phyloP scores from a whole-genome alignment of 2,888 invertebrate genomes.

The Tineola bisselliella region DNA sequence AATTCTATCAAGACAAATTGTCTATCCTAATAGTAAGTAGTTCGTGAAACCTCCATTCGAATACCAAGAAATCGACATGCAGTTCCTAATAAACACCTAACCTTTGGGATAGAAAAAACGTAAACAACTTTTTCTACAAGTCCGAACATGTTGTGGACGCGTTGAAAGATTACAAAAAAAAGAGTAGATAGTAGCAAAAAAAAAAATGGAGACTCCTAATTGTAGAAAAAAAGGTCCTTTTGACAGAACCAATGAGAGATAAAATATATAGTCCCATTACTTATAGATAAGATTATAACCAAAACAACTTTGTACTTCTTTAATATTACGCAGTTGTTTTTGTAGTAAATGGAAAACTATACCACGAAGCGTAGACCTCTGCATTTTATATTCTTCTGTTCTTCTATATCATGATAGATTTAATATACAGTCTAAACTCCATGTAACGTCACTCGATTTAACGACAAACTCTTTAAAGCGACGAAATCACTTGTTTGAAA shows the following conservation, averaged over 20 bases:
- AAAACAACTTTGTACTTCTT: not conserved
- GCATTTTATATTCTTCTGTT: too few species aligned
- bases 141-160: slow-evolving; percentile 17
- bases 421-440: too few species aligned
- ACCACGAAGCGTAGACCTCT: too few species aligned
- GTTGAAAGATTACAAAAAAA: slow-evolving; percentile 12
- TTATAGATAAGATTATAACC: slow-evolving; percentile 17
- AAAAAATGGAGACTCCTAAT: slow-evolving; percentile 15
- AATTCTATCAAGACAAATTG: not conserved
- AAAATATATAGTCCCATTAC: slow-evolving; percentile 18
- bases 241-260: slow-evolving; percentile 19
- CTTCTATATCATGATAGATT: too few species aligned
- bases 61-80: not conserved
- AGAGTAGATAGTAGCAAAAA: slow-evolving; percentile 14
- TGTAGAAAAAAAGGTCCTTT: slow-evolving; percentile 14
- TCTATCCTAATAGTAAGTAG: not conserved
- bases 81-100: not conserved
- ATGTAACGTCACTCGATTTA: too few species aligned
- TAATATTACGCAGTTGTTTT: not conserved
- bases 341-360: too few species aligned
- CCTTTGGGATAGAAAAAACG: slow-evolving; percentile 12
- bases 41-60: not conserved
- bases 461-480: too few species aligned
- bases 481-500: too few species aligned
- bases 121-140: slow-evolving; percentile 16